These are phyloP conservation scores for Eonycteris spelaea DNA, from an alignment of 2,113 vertebrate species.

Conservation along the genomic window DNA sequence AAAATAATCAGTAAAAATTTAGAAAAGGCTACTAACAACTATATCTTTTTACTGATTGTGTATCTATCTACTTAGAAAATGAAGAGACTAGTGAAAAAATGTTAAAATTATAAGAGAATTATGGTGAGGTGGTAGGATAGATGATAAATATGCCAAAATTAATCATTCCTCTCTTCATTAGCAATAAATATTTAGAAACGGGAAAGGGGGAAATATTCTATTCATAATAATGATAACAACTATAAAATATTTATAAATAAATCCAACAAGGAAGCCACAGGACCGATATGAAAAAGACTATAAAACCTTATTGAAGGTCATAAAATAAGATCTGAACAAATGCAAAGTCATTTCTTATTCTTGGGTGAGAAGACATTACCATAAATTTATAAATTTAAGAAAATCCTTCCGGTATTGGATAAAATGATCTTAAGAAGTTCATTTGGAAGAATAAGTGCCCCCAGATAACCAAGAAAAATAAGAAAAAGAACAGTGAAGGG, in stretches of 20 bases:
- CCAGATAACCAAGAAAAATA: conserved; percentile 10
- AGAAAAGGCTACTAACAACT: background rate
- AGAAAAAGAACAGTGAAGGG: background rate
- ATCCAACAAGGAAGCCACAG: conserved; percentile 59
- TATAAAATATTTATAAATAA: conserved; percentile 66
- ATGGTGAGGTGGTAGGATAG: conserved; percentile 37
- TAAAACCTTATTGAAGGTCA: conserved; percentile 67
- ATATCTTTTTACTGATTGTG: background rate
- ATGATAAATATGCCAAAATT: conserved; percentile 52
- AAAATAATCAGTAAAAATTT: conserved; percentile 3
- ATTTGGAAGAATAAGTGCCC: conserved; percentile 10
- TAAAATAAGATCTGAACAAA: conserved; percentile 69
- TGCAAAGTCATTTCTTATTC: conserved; percentile 59
- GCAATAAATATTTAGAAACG: conserved; percentile 52
- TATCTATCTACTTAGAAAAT: background rate
- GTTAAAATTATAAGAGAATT: conserved; percentile 24
- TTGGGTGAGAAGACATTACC: conserved; percentile 47
- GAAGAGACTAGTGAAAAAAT: background rate
- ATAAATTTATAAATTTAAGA: conserved; percentile 66
- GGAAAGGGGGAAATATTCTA: conserved; percentile 5
- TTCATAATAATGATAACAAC: conserved; percentile 44
- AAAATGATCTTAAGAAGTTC: conserved; percentile 48
- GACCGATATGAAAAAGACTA: conserved; percentile 49
- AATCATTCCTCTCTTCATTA: conserved; percentile 46
- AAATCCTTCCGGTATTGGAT: conserved; percentile 37